phyloP scores from a whole-genome alignment of 2,888 invertebrate genomes.

The Ferdinandea cuprea region DNA sequence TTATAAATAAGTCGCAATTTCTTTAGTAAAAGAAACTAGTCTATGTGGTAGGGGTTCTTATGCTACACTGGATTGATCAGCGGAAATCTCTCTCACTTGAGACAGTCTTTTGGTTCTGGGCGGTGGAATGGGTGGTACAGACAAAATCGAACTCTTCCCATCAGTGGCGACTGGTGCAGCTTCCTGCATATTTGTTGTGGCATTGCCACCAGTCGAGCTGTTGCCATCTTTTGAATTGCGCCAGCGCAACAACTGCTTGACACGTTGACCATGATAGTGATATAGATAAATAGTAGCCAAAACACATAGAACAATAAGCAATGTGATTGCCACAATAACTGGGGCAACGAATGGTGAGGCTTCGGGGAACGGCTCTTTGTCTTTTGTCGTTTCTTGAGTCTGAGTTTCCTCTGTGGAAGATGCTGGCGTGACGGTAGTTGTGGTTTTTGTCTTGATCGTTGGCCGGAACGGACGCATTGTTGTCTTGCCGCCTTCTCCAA shows the following conservation, averaged over 20 bases:
- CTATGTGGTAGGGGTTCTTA: conserved; percentile 49
- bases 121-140: conserved; percentile 79
- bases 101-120: conserved; percentile 80
- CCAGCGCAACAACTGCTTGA: conserved; percentile 86
- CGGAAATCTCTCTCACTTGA: conserved; percentile 78
- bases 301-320: conserved; percentile 87
- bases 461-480: conserved; percentile 82
- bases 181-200: conserved; percentile 53
- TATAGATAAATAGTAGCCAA: conserved; percentile 89
- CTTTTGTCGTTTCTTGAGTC: conserved; percentile 74
- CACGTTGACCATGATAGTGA: conserved; percentile 88
- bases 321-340: conserved; percentile 86
- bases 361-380: conserved; percentile 76
- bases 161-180: conserved; percentile 47
- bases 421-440: conserved; percentile 72
- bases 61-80: conserved; percentile 78
- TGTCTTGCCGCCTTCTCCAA: conserved; percentile 84
- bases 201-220: conserved; percentile 31
- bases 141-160: conserved; percentile 39
- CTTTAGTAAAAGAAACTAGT: background rate
- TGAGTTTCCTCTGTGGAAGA: conserved; percentile 57
- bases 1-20: conserved; percentile 57
- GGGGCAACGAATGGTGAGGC: conserved; percentile 83
- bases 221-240: conserved; percentile 76
- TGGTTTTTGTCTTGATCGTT: conserved; percentile 79